Evolutionary conservation across 2,797 vertebrate genomes (phyloP).

Genomic region (Amniataba percoides): DNA sequence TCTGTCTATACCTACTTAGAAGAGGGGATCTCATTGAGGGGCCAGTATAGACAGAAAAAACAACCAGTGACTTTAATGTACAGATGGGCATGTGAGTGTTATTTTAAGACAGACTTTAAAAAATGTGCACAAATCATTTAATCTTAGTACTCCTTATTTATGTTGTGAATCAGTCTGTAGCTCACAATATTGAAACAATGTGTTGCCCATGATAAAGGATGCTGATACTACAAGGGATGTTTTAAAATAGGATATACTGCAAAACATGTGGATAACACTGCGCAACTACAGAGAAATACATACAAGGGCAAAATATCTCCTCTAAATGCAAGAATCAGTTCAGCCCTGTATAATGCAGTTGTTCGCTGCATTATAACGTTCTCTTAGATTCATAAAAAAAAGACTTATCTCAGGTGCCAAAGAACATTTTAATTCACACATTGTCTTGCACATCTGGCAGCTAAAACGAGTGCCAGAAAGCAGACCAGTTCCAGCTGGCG

Average conservation of each 20-base stretch:
- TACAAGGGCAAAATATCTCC: background rate
- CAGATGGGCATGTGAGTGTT: background rate
- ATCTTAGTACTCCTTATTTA: slow-evolving; percentile 6
- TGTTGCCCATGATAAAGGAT: slow-evolving; percentile 1
- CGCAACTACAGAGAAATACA: background rate
- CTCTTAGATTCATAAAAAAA: slow-evolving; percentile 41
- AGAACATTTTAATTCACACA: slow-evolving; percentile 43
- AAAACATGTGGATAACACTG: background rate
- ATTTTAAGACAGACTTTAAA: background rate
- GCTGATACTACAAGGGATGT: background rate
- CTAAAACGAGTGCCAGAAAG: slow-evolving; percentile 32
- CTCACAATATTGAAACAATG: background rate
- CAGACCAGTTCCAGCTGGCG: slow-evolving; percentile 26
- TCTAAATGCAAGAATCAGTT: slow-evolving; percentile 4
- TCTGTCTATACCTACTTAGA: too few relatives aligned
- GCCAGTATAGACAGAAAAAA: background rate
- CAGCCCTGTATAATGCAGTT: slow-evolving; percentile 9
- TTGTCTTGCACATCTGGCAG: slow-evolving; percentile 38
- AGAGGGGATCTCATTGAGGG: too few relatives aligned
- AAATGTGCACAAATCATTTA: slow-evolving; percentile 1
- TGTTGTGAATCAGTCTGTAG: slow-evolving; percentile 1
- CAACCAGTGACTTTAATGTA: background rate
- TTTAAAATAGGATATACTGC: background rate
- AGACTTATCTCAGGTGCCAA: slow-evolving; percentile 21
- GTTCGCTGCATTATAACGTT: slow-evolving; percentile 33